These are phyloP conservation scores for Drosophila quadrilineata DNA, from an alignment of 1,140 invertebrate genomes.

Conservation along the genomic window DNA sequence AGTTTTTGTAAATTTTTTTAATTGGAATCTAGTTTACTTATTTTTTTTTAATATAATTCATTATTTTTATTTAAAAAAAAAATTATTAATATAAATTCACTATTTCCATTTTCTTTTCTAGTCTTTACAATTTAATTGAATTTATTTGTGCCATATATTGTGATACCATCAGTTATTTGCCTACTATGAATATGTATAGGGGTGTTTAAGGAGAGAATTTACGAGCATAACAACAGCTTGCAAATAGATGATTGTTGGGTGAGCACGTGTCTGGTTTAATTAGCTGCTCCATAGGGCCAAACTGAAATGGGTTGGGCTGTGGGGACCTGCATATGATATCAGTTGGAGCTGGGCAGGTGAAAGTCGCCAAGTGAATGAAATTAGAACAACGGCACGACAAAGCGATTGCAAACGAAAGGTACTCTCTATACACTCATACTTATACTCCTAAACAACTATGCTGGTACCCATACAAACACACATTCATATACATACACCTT, in stretches of 20 bases:
- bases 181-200: conserved; percentile 11
- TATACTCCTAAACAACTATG: background rate
- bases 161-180: background rate
- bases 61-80: no score
- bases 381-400: conserved; percentile 43
- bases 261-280: conserved; percentile 47
- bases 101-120: no score
- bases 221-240: no score
- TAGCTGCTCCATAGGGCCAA: conserved; percentile 25
- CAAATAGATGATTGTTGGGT: conserved; percentile 12
- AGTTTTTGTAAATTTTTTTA: no score
- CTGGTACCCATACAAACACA: conserved; percentile 12
- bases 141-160: conserved; percentile 16
- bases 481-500: conserved; percentile 7
- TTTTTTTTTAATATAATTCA: no score
- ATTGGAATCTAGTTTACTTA: no score
- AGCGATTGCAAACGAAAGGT: conserved; percentile 42
- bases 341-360: conserved; percentile 42
- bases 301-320: background rate
- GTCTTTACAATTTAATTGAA: conserved; percentile 56
- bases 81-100: no score
- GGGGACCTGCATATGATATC: conserved; percentile 1
- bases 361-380: conserved; percentile 46
- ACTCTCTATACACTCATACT: conserved; percentile 9
- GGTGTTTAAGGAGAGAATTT: background rate